phyloP scores from a whole-genome alignment of 1,140 invertebrate genomes.

The Trachymyrmex cornetzi region DNA sequence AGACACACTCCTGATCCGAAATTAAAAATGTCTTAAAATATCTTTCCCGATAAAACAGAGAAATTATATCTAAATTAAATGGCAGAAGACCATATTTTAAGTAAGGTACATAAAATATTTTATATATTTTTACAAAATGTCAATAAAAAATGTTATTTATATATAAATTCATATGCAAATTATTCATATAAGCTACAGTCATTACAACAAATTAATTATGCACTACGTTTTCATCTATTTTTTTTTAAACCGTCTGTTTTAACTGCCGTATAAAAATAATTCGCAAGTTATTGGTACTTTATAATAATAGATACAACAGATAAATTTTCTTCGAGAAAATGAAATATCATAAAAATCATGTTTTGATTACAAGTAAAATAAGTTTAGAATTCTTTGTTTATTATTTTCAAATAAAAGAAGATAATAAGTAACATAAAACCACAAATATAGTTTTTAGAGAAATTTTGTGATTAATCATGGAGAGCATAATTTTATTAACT shows the following conservation, averaged over 20 bases:
- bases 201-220: no score
- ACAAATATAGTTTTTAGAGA: neutral
- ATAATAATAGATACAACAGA: no score
- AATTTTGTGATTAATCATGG: neutral
- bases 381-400: neutral
- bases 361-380: neutral
- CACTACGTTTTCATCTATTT: no score
- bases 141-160: neutral
- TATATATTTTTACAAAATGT: neutral
- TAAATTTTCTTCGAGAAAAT: no score
- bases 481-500: neutral
- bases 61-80: neutral
- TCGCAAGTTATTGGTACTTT: no score
- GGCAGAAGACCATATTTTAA: neutral
- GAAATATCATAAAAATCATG: no score
- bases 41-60: neutral
- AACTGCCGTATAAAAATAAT: no score
- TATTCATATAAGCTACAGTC: no score
- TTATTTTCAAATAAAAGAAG: neutral
- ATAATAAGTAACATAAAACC: neutral
- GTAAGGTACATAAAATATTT: neutral
- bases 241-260: no score
- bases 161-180: no score
- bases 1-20: neutral
- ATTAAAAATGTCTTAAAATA: slow-evolving; percentile 33